phyloP scores from a whole-genome alignment of 2,113 vertebrate species.

The Excalfactoria chinensis region DNA sequence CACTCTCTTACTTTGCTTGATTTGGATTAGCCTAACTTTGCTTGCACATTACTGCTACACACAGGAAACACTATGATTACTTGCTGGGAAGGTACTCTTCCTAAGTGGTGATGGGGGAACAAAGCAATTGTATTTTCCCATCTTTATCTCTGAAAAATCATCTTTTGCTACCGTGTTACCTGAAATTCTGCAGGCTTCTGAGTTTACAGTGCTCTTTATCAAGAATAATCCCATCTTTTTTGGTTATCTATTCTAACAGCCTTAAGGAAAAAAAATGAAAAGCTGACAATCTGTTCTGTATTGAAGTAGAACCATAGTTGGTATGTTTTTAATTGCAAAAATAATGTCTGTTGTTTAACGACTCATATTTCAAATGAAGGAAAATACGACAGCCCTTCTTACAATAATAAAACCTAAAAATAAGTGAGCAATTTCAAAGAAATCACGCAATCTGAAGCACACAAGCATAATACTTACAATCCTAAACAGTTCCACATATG shows the following conservation, averaged over 20 bases:
- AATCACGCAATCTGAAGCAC: conserved; percentile 65
- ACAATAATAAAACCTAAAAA: conserved; percentile 8
- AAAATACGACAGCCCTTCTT: background rate
- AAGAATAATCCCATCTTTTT: background rate
- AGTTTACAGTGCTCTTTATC: background rate
- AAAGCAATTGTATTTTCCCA: background rate
- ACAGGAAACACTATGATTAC: background rate
- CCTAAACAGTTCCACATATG: conserved; percentile 49
- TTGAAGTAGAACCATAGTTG: background rate
- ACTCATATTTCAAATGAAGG: background rate
- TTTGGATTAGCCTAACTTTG: background rate
- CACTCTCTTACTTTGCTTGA: background rate
- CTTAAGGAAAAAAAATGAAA: background rate
- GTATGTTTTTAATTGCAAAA: background rate
- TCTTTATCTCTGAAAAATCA: background rate
- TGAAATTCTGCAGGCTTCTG: background rate
- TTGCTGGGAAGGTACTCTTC: background rate
- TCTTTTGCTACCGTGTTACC: background rate
- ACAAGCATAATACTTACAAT: conserved; percentile 71
- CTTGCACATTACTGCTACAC: background rate
- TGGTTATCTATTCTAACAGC: background rate
- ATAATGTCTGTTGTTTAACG: background rate
- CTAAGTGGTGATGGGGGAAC: background rate
- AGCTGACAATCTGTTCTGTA: background rate
- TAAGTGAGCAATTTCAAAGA: conserved; percentile 34